A percentile compares a stretch with the other conserved stretches of the same genome.
Conservation (phyloP, 2,888 invertebrate genomes). For the Oligia fasciuncula region DNA sequence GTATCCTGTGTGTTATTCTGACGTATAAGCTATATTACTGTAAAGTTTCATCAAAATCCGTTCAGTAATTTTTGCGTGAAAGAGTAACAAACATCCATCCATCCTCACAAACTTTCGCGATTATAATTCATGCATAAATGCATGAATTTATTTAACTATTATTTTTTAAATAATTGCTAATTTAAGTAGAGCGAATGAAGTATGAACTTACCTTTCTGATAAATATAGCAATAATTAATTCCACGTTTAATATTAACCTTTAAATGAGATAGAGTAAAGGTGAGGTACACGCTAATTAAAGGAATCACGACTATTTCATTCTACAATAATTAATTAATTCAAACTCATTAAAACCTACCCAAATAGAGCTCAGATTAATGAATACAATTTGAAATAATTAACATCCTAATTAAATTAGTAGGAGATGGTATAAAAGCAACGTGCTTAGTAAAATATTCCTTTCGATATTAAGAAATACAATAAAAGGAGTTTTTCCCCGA, state of each 20-base stretch:
- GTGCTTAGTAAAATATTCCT: slow-evolving; percentile 31
- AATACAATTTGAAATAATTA: slow-evolving; percentile 38
- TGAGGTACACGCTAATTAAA: slow-evolving; percentile 8
- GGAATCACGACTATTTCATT: slow-evolving; percentile 12
- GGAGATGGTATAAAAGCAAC: slow-evolving; percentile 1
- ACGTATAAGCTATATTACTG: too few species aligned
- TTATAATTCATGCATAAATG: too few species aligned
- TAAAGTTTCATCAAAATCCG: too few species aligned
- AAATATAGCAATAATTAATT: background rate
- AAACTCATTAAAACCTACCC: slow-evolving; percentile 16
- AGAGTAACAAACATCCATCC: too few species aligned
- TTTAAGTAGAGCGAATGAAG: too few species aligned
- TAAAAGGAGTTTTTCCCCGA: slow-evolving; percentile 9
- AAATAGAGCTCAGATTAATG: slow-evolving; percentile 28
- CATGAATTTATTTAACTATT: too few species aligned
- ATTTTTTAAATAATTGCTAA: too few species aligned
- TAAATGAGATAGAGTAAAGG: background rate
- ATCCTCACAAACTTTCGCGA: too few species aligned
- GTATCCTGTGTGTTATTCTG: too few species aligned
- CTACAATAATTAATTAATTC: slow-evolving; percentile 23
- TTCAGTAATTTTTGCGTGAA: too few species aligned
- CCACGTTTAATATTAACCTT: background rate
- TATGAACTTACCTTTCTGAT: background rate
- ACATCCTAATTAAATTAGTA: slow-evolving; percentile 35
- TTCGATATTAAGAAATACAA: slow-evolving; percentile 42